phyloP scores from a whole-genome alignment of 2,888 invertebrate genomes.

The Papilio elwesi region DNA sequence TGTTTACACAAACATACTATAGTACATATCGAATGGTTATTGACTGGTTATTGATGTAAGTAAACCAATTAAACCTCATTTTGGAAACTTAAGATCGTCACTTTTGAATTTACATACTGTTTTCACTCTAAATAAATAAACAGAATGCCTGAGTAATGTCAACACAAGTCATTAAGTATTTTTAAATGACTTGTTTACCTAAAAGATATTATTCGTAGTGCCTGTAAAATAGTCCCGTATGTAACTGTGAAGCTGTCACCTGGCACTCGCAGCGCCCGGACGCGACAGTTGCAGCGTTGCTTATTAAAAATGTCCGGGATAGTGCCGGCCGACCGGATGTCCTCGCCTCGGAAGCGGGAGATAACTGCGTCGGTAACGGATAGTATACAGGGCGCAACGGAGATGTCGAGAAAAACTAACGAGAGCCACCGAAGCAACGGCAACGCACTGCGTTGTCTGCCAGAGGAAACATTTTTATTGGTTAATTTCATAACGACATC shows the following conservation, averaged over 20 bases:
- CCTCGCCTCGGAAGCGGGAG: conserved; percentile 56
- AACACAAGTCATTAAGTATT: too few relatives aligned
- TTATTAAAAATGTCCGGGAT: conserved; percentile 30
- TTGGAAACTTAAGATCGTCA: conserved; percentile 2
- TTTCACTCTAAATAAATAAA: background rate
- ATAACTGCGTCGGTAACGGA: conserved; percentile 60
- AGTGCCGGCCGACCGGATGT: conserved; percentile 55
- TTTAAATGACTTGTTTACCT: too few relatives aligned
- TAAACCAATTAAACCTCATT: too few relatives aligned
- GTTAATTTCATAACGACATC: too few relatives aligned
- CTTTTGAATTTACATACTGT: background rate
- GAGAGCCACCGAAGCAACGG: too few relatives aligned
- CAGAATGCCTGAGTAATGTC: background rate
- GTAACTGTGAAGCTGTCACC: background rate
- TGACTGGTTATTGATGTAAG: too few relatives aligned
- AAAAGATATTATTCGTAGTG: background rate
- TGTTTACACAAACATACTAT: too few relatives aligned
- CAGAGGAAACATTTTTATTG: too few relatives aligned
- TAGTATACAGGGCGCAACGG: conserved; percentile 65
- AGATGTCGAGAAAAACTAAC: conserved; percentile 34
- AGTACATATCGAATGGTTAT: too few relatives aligned
- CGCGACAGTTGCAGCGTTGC: conserved; percentile 16
- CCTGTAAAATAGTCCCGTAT: conserved; percentile 4
- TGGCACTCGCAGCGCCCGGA: background rate
- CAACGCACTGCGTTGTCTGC: too few relatives aligned